Evolutionary conservation across 2,113 vertebrate genomes (phyloP).

Genomic region (Mionectes macconnelli): DNA sequence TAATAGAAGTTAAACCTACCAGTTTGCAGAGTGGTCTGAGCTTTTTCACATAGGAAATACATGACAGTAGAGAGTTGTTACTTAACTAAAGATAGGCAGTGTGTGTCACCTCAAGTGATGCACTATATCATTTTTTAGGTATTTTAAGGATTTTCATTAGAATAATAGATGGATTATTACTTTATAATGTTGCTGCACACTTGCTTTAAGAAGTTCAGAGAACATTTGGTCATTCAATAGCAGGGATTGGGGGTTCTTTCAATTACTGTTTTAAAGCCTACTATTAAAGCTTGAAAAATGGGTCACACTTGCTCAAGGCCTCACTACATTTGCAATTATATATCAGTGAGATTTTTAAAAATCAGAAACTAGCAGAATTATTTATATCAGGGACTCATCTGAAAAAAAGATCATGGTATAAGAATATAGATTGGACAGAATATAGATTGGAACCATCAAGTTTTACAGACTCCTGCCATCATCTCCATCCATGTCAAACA

Average conservation of each 20-base stretch:
- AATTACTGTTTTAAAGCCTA: not conserved
- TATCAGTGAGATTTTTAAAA: not conserved
- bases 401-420: not conserved
- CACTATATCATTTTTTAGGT: not conserved
- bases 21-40: not conserved
- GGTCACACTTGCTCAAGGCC: not conserved
- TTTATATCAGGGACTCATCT: not conserved
- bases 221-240: not conserved
- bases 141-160: not conserved
- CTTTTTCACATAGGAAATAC: not conserved
- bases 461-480: not conserved
- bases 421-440: not conserved
- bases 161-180: not conserved
- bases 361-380: not conserved
- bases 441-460: not conserved
- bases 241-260: not conserved
- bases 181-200: not conserved
- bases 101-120: not conserved
- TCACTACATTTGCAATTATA: not conserved
- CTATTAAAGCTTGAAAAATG: not conserved
- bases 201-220: not conserved
- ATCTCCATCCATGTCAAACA: not conserved
- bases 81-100: conserved; percentile 10
- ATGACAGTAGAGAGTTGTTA: not conserved
- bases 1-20: not conserved